A percentile compares a stretch with the other conserved stretches of the same genome.
Conservation (phyloP, 2,113 vertebrate genomes). For the Recurvirostra avosetta region DNA sequence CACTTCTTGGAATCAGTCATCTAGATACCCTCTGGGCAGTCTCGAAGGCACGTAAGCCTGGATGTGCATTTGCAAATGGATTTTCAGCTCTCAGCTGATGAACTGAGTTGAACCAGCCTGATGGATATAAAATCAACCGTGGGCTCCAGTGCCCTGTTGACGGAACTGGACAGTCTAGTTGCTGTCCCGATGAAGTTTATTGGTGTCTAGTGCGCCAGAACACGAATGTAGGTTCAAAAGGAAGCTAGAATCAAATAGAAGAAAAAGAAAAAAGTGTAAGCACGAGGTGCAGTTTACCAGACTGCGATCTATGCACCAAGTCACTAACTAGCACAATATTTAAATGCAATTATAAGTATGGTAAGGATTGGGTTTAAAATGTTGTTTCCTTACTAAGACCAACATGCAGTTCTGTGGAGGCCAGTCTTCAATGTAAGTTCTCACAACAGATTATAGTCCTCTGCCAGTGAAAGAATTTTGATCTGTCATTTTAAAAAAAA, state of each 20-base stretch:
- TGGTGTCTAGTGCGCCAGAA: not conserved
- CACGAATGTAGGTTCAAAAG: not conserved
- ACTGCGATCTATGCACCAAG: not conserved
- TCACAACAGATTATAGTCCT: not conserved
- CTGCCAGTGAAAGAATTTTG: not conserved
- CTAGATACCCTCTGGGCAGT: not conserved
- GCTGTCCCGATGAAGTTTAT: not conserved
- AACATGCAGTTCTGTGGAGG: not conserved
- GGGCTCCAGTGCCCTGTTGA: not conserved
- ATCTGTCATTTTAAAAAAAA: not conserved
- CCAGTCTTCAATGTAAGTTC: not conserved
- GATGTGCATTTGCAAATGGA: not conserved
- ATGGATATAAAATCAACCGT: not conserved
- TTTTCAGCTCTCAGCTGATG: not conserved
- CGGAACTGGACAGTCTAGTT: not conserved
- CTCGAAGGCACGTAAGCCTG: not conserved
- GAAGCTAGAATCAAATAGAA: not conserved
- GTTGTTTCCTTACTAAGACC: not conserved
- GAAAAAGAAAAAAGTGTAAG: not conserved
- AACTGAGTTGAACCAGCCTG: not conserved
- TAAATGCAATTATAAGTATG: not conserved
- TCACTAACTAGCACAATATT: not conserved
- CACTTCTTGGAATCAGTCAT: not conserved
- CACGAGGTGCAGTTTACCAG: rapidly evolving
- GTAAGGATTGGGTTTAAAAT: not conserved